These are phyloP conservation scores for Apamea epomidion DNA, from an alignment of 2,888 invertebrate genomes.

Conservation along the genomic window DNA sequence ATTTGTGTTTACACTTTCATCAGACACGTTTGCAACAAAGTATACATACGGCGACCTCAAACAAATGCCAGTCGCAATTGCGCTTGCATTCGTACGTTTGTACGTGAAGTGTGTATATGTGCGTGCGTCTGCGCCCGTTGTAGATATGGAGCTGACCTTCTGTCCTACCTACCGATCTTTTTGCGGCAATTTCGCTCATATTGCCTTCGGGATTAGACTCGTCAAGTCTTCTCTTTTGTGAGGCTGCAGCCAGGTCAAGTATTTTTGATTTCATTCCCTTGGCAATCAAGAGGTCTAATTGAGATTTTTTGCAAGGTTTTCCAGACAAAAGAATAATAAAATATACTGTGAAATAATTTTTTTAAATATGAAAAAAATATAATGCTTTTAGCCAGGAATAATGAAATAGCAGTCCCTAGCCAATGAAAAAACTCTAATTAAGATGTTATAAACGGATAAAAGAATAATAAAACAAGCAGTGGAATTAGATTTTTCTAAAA, in stretches of 20 bases:
- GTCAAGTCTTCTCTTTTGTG: conserved; percentile 23
- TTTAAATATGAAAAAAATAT: neutral
- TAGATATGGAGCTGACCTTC: neutral
- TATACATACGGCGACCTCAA: neutral
- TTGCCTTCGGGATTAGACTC: conserved; percentile 33
- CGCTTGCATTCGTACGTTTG: too few species aligned
- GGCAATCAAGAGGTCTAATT: conserved; percentile 16
- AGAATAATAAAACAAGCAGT: conserved; percentile 7
- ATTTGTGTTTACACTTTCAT: too few species aligned
- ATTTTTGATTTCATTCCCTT: conserved; percentile 24
- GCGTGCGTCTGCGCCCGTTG: neutral
- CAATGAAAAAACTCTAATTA: neutral
- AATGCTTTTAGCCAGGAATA: neutral
- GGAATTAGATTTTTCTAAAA: neutral
- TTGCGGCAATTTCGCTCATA: conserved; percentile 22
- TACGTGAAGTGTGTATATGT: neutral
- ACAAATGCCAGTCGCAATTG: neutral
- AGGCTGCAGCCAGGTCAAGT: conserved; percentile 39
- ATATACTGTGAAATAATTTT: neutral
- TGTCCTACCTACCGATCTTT: neutral
- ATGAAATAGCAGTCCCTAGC: conserved; percentile 14
- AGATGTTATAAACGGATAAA: neutral
- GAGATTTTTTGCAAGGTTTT: conserved; percentile 9
- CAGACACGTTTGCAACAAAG: too few species aligned
- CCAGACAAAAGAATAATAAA: conserved; percentile 1